These are phyloP conservation scores for Catocala sponsa DNA, from an alignment of 2,888 invertebrate genomes.

Conservation along the genomic window DNA sequence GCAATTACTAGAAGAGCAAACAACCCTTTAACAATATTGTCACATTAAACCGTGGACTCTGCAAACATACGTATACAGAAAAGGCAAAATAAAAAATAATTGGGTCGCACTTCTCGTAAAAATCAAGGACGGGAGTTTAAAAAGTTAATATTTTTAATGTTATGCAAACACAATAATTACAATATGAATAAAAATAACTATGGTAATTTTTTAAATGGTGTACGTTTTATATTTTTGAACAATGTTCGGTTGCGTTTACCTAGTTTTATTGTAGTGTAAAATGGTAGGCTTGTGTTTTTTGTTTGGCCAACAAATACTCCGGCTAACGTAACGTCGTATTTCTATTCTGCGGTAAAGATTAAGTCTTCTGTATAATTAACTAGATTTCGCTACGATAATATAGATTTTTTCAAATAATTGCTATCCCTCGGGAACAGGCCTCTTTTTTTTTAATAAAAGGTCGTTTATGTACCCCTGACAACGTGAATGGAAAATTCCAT, in stretches of 20 bases:
- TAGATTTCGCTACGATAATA: too few relatives aligned
- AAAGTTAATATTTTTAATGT: slow-evolving; percentile 51
- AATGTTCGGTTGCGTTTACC: slow-evolving; percentile 28
- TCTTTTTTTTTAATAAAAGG: too few relatives aligned
- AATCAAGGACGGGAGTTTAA: slow-evolving; percentile 26
- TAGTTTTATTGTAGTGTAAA: slow-evolving; percentile 41
- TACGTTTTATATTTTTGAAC: neutral
- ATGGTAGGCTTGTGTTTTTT: slow-evolving; percentile 16
- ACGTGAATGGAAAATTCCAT: too few relatives aligned
- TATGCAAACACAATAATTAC: slow-evolving; percentile 65
- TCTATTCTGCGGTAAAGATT: too few relatives aligned
- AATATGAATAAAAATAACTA: slow-evolving; percentile 51
- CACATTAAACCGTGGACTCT: slow-evolving; percentile 27
- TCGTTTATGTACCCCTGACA: too few relatives aligned
- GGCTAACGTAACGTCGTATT: too few relatives aligned
- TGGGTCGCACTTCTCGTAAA: slow-evolving; percentile 12
- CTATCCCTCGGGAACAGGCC: too few relatives aligned
- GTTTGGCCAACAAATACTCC: neutral
- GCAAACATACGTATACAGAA: slow-evolving; percentile 22
- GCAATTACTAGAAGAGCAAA: neutral
- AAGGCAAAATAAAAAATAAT: slow-evolving; percentile 17
- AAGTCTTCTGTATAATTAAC: too few relatives aligned
- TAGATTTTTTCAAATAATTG: too few relatives aligned
- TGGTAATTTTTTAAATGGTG: slow-evolving; percentile 19
- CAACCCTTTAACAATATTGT: slow-evolving; percentile 20